These are phyloP conservation scores for Peromyscus aztecus DNA, from an alignment of 2,797 vertebrate species.

Conservation along the genomic window DNA sequence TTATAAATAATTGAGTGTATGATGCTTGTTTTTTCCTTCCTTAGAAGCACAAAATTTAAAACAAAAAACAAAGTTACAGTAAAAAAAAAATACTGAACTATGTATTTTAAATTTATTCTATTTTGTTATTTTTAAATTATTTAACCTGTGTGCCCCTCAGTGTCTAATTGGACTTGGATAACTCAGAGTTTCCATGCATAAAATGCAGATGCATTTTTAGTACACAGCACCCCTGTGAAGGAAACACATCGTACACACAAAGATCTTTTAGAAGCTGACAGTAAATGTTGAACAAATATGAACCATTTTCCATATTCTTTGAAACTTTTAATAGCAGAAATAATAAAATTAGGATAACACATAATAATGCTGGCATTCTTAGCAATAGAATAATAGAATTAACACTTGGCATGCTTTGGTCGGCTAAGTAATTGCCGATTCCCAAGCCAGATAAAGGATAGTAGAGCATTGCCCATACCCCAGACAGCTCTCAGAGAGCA, in stretches of 20 bases:
- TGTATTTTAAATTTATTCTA: background rate
- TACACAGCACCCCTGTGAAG: background rate
- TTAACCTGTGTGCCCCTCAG: background rate
- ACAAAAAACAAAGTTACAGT: background rate
- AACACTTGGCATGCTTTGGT: background rate
- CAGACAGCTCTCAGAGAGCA: background rate
- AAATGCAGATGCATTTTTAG: background rate
- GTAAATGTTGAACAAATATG: background rate
- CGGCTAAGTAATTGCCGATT: background rate
- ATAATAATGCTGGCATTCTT: background rate
- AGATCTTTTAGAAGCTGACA: background rate
- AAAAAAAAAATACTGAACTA: background rate
- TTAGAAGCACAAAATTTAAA: background rate
- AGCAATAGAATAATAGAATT: background rate
- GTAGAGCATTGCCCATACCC: background rate
- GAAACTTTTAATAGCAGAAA: background rate
- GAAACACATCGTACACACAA: background rate
- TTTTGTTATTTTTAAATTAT: background rate
- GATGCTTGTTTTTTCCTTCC: background rate
- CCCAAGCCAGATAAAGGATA: background rate
- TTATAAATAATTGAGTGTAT: background rate
- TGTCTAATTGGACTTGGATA: background rate
- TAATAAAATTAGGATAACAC: background rate
- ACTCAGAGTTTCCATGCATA: background rate
- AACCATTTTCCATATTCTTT: background rate